Evolutionary conservation across 2,797 vertebrate species (phyloP).

Genomic region (Urosaurus nigricauda): DNA sequence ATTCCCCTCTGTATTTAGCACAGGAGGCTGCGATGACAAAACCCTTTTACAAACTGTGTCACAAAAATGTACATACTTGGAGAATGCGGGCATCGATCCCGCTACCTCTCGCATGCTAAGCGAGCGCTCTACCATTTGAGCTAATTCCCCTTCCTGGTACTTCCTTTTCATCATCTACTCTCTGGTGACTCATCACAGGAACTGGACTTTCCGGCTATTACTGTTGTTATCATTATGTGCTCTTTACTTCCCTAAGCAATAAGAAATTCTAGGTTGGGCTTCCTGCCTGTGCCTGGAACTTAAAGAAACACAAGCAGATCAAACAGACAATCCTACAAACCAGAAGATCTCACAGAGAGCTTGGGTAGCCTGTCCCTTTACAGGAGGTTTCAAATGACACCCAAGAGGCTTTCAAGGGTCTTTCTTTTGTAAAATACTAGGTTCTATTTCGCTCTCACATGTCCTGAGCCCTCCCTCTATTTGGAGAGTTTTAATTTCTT

Average conservation of each 20-base stretch:
- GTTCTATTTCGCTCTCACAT: background rate
- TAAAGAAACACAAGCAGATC: background rate
- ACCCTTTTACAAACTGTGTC: too few species aligned
- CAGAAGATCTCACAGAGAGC: background rate
- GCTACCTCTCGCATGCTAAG: constrained; percentile 77
- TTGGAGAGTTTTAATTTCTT: background rate
- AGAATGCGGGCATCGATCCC: constrained; percentile 71
- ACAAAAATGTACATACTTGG: background rate
- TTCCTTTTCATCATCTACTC: accelerated
- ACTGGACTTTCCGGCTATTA: background rate
- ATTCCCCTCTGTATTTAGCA: constrained; percentile 66
- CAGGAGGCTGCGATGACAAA: background rate
- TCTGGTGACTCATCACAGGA: constrained; percentile 6
- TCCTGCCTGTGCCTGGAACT: background rate
- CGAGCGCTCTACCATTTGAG: constrained; percentile 66
- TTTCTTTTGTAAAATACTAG: background rate
- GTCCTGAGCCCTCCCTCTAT: background rate
- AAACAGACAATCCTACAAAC: background rate
- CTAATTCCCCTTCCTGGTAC: constrained; percentile 41
- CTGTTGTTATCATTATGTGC: accelerated
- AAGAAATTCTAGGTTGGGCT: background rate
- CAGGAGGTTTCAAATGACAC: too few species aligned
- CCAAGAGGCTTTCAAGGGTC: too few species aligned
- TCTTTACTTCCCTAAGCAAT: background rate
- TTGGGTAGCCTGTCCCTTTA: background rate